Evolutionary conservation across 2,113 vertebrate genomes (phyloP), one percentile per base, ranked within the genome.

Genomic region (Tupaia chinensis): DNA sequence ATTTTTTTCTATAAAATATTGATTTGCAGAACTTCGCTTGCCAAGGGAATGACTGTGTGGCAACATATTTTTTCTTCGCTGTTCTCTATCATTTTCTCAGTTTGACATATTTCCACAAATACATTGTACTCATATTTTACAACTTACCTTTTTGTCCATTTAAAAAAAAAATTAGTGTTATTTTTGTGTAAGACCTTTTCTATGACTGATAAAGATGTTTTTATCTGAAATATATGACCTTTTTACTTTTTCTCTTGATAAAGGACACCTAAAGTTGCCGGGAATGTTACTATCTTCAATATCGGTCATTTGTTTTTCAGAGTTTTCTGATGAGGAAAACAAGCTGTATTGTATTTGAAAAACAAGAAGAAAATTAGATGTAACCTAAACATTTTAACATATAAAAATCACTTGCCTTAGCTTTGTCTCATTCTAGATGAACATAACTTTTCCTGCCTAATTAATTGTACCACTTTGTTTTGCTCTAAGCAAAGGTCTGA

Each of bases 311-410:
- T 27, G 11, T 5, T 56, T 86, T 87, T 88, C 16, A 29, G 84
- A 66, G 68, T 9, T 93, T 44, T 22, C 23, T 56, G n/a, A n/a
- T 84, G n/a, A 91, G 9, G 58, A 25, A 32, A 76, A 72, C 73
- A 11, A 25, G 9, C 9, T 86, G 11, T 76, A 11, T 93, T 88
- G 82, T 81, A 83, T 89, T 74, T 87, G 34, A 89, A 87, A 88
- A 78, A 60, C 27, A 79, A 69, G 29, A 68, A 4, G 34, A 74
- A 93, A 89, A 54, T 89, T 25, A 91, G 29, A 12, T 95, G 54
- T 32, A 76, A 66, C 69, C 29, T 74, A 87, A 87, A 63, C 6
- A 23, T 53, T 80, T 84, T 93, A 60, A 66, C 23, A 12, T 60
- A 53, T 3, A 94, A 70, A 63, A 20, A 44, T 85, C 16, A 17